Evolutionary conservation across 2,888 invertebrate genomes (phyloP).

Genomic region (Acronicta leporina): DNA sequence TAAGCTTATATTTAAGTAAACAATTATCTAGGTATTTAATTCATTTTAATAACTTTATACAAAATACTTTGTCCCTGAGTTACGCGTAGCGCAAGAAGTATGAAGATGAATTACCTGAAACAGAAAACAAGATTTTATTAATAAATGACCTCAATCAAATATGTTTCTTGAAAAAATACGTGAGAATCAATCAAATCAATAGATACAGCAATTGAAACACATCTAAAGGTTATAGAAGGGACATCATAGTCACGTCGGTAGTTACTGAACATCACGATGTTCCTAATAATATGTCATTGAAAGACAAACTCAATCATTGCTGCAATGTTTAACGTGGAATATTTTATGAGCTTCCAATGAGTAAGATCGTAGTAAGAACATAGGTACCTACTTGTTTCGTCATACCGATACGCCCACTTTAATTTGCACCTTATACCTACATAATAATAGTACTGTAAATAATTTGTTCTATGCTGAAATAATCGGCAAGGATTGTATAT

Average conservation of each 20-base stretch:
- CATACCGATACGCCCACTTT: constrained; percentile 17
- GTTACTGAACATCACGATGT: constrained; percentile 37
- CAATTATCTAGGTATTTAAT: not conserved
- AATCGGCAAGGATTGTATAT: constrained; percentile 2
- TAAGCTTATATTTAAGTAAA: too few relatives aligned
- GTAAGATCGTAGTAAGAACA: constrained; percentile 15
- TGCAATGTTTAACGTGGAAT: constrained; percentile 33
- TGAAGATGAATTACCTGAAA: constrained; percentile 45
- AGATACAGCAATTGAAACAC: constrained; percentile 25
- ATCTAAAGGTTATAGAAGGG: constrained; percentile 49
- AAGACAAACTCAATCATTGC: constrained; percentile 32
- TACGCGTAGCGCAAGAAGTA: not conserved
- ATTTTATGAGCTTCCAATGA: constrained; percentile 27
- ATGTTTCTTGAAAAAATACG: not conserved
- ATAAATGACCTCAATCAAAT: not conserved
- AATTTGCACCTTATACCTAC: constrained; percentile 39
- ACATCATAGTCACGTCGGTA: constrained; percentile 30
- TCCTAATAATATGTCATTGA: constrained; percentile 50
- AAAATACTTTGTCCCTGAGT: too few relatives aligned
- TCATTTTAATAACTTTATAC: not conserved
- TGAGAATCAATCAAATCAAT: constrained; percentile 23
- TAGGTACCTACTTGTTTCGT: not conserved
- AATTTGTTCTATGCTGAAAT: not conserved
- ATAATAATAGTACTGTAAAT: constrained; percentile 11
- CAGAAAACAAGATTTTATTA: constrained; percentile 26